Base-by-base conservation (phyloP, 2,888 invertebrate genomes). In the Synergus umbraculus region DNA sequence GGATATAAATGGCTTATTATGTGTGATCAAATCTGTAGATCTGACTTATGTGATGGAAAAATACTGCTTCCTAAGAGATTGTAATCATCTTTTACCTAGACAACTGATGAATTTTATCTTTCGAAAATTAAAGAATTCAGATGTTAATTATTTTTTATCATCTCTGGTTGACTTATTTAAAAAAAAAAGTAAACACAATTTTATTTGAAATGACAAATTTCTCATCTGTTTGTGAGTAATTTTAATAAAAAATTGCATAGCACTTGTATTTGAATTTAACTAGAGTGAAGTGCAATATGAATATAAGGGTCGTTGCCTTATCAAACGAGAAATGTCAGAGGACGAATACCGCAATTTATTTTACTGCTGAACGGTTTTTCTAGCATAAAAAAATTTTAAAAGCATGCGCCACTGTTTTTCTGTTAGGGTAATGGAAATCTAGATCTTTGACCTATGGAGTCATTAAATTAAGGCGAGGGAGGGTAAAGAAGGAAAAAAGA, bases 201-300 rank as follows among this genome's bases (percentile, higher is more conserved):
- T 22, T 46, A 49, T 69, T 69, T 49, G 15, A 66, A 43, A 66
- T 66, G 10, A 8, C 54, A 8, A n/a, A 8, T 41, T 66, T 66
- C 67, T 46, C 44, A 22, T 69, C 29, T 12, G 9, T 18, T 1
- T 12, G 29, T 69, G 29, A 43, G 18, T 7, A 22, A 69, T 7
- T 69, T 69, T 13, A 69, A 49, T 49, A 69, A 10, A 69, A 69
- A 69, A 69, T 69, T 69, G 22, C 46, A 69, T 22, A 15, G 41
- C 65, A 41, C 43, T 67, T 67, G 67, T 8, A 67, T 67, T 67
- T 67, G 46, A 67, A 67, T 46, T 65, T 67, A 69, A 44, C 46
- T 69, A 22, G 22, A 46, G 67, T 69, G 46, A 46, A 69, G 67
- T 22, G 46, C 67, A 69, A 69, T 46, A 22, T 69, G 46, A 69